phyloP scores from a whole-genome alignment of 2,113 vertebrate genomes.

The Ctenomys sociabilis region DNA sequence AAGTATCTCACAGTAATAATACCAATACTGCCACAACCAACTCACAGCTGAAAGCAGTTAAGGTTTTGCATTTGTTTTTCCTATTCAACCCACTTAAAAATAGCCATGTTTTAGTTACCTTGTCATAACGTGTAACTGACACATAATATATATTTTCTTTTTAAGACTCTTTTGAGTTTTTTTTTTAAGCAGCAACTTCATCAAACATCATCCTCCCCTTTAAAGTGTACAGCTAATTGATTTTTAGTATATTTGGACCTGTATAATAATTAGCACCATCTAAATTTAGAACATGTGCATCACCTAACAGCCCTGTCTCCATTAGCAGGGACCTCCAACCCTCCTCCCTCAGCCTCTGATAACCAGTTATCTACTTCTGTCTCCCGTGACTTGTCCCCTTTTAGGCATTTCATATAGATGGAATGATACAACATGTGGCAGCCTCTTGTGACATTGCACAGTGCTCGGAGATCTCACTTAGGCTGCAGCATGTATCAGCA shows the following conservation, averaged over 20 bases:
- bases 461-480: background rate
- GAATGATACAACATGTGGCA: background rate
- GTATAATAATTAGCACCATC: background rate
- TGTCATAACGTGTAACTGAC: background rate
- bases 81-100: background rate
- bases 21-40: background rate
- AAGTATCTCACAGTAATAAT: background rate
- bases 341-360: background rate
- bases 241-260: background rate
- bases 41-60: background rate
- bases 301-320: background rate
- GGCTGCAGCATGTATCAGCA: too few species aligned
- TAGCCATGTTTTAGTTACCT: background rate
- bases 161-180: background rate
- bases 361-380: background rate
- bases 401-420: background rate
- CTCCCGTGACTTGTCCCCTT: background rate
- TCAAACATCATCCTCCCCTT: background rate
- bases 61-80: constrained; percentile 1
- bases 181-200: background rate
- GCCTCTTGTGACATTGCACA: background rate
- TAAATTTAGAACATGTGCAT: background rate
- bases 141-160: background rate
- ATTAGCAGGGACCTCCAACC: background rate
- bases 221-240: background rate